Evolutionary conservation across 2,113 vertebrate genomes (phyloP), one percentile per base, ranked within the genome.

Genomic region (Rhea pennata): DNA sequence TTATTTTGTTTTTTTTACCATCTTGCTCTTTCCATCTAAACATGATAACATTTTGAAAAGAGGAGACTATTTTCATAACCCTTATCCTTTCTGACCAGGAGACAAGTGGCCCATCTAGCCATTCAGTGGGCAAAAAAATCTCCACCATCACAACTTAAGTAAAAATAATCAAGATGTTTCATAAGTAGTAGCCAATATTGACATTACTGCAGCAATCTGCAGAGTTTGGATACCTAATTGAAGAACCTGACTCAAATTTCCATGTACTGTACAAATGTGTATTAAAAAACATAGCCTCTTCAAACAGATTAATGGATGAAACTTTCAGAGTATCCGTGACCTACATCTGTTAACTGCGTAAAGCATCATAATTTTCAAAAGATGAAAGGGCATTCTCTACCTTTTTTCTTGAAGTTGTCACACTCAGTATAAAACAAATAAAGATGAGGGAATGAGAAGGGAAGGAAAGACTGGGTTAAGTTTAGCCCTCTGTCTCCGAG

Each of bases 221-320:
- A 78, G 62, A 89, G 46, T 75, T 72, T 72, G 26, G 51, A 61
- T 36, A 65, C 48, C 22, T 87, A 92, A 89, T 69, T 91, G 84
- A 86, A 81, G 51, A 80, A 90, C 29, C 5, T 0, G 42, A 72
- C 42, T 84, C 59, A 72, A 81, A 72, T 64, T 12, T 72, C 27
- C 31, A 67, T 51, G 46, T 64, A 64, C 29, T 40, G 12, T 61
- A 74, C 6, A 92, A 89, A 86, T 14, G 12, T 12, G 3, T 48
- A 12, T 33, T 51, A 64, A 92, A 90, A 96, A 71, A 40, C 27
- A 69, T 5, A 73, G 10, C 46, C 36, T 84, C 93, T 96, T 96
- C 94, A 95, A 91, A 92, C 6, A 72, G 84, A 93, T 78, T 97
- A 91, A 95, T 72, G 42, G 59, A 96, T 75, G 39, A 91, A 82